A percentile compares a stretch with the other conserved stretches of the same genome.
phyloP scores from a whole-genome alignment of 2,113 vertebrate species.

The Hippoglossus stenolepis region DNA sequence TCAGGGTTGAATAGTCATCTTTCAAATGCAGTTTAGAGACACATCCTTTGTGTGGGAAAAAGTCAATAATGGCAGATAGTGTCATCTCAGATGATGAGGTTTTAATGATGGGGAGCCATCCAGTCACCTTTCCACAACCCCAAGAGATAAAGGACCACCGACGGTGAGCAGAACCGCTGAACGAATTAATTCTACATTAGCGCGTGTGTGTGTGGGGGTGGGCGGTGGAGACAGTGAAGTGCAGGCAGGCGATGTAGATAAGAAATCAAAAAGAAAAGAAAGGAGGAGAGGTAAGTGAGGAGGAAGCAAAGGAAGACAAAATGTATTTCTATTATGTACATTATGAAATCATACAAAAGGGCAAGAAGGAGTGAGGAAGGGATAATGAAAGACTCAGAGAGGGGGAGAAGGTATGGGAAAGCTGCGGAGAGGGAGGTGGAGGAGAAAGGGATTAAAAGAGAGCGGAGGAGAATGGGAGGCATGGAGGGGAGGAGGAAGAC shows the following conservation, averaged over 20 bases:
- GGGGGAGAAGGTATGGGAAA: not conserved
- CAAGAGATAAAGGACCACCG: slow-evolving; percentile 69
- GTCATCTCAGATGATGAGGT: slow-evolving; percentile 75
- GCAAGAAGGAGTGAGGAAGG: not conserved
- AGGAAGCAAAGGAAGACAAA: slow-evolving; percentile 13
- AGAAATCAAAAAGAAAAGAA: slow-evolving; percentile 34
- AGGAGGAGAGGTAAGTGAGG: not conserved
- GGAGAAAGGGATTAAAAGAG: slow-evolving; percentile 10
- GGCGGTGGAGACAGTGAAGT: slow-evolving; percentile 20
- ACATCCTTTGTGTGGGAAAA: slow-evolving; percentile 34
- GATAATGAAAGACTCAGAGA: slow-evolving; percentile 29
- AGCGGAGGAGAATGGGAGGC: slow-evolving; percentile 16
- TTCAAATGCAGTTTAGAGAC: slow-evolving; percentile 57
- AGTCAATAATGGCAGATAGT: slow-evolving; percentile 67
- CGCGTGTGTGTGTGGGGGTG: slow-evolving; percentile 8
- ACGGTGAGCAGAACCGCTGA: slow-evolving; percentile 39
- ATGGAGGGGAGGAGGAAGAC: slow-evolving; percentile 26
- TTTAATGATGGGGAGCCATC: slow-evolving; percentile 73
- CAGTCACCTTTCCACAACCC: slow-evolving; percentile 70
- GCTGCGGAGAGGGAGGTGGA: not conserved
- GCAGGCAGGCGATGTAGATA: slow-evolving; percentile 37
- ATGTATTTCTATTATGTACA: slow-evolving; percentile 25
- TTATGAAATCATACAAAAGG: slow-evolving; percentile 19
- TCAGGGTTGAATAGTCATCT: slow-evolving; percentile 49
- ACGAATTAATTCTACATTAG: slow-evolving; percentile 67